Base-by-base conservation (phyloP, 2,888 invertebrate genomes). In the Philopedon plagiatum region DNA sequence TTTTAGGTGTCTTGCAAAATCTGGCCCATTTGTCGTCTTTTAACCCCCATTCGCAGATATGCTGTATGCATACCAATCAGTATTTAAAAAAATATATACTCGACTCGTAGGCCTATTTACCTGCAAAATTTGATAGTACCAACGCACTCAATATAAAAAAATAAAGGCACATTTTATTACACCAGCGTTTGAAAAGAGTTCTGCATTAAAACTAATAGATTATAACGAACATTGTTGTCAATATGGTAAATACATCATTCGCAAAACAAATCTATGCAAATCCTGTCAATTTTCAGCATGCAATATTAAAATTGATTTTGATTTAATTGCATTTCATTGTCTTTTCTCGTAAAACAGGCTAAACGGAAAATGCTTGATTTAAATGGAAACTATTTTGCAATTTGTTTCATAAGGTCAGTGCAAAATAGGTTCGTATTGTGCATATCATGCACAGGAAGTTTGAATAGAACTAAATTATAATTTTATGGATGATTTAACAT, bases 261-360 rank as follows among this genome's bases (percentile, higher is more conserved):
- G 21, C 13, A 39, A n/a, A 58, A 39, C 21, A 41, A 26, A 60
- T 60, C 23, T 60, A 32, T 26, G 39, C 29, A 13, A 13, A 39
- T 29, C 46, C 18, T 46, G 61, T 29, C 44, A 44, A 60, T 44
- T 61, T 61, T 46, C n/a, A 32, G 46, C 61, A 46, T 46, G 61
- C 61, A 11, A 61, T 44, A 46, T 44, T 46, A 23, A 61, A 15
- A 13, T 19, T 19, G 61, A 46, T 46, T 46, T 61, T 61, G 61
- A 46, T 61, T 46, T 46, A 29, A 46, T 21, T 32, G 21, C 29
- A 32, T 15, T 44, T 61, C 32, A 46, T 46, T 29, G 26, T 41
- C 11, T 46, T 61, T 61, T 46, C 18, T 5, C 4, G 29, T 29
- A 26, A 54, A 61, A 26, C 5, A n/a, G 46, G 41, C 21, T 26